Conservation (phyloP, 2,797 vertebrate genomes). For the Fundulus diaphanus region DNA sequence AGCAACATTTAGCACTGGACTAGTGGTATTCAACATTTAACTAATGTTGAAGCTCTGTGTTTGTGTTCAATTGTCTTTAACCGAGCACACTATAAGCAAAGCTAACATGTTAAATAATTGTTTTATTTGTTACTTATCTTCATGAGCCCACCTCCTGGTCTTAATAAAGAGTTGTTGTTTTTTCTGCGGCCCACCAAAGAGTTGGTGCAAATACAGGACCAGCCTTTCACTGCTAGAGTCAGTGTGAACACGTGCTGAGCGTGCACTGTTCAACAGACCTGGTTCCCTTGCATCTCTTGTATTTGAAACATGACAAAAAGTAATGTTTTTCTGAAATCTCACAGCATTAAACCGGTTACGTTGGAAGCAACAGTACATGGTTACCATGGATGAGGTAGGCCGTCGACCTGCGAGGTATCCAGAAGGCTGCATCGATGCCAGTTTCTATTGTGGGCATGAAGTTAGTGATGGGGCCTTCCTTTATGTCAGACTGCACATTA, state of each 20-base stretch:
- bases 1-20: too few relatives aligned
- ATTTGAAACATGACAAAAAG: background rate
- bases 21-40: too few relatives aligned
- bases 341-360: background rate
- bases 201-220: background rate
- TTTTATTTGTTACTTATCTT: background rate
- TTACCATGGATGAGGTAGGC: slow-evolving; percentile 83
- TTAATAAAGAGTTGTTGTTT: background rate
- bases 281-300: too few relatives aligned
- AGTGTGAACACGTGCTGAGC: background rate
- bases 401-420: slow-evolving; percentile 75
- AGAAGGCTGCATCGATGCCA: slow-evolving; percentile 80
- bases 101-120: too few relatives aligned
- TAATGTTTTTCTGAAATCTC: background rate
- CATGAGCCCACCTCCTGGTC: background rate
- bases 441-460: slow-evolving; percentile 81
- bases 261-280: background rate
- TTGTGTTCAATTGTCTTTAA: too few relatives aligned
- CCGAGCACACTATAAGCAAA: too few relatives aligned
- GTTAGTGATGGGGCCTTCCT: slow-evolving; percentile 80
- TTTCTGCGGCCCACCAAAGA: background rate
- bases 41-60: too few relatives aligned
- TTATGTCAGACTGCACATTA: slow-evolving; percentile 69
- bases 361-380: background rate
- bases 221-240: background rate